Evolutionary conservation across 2,113 vertebrate species (phyloP).

Genomic region (Equus przewalskii): DNA sequence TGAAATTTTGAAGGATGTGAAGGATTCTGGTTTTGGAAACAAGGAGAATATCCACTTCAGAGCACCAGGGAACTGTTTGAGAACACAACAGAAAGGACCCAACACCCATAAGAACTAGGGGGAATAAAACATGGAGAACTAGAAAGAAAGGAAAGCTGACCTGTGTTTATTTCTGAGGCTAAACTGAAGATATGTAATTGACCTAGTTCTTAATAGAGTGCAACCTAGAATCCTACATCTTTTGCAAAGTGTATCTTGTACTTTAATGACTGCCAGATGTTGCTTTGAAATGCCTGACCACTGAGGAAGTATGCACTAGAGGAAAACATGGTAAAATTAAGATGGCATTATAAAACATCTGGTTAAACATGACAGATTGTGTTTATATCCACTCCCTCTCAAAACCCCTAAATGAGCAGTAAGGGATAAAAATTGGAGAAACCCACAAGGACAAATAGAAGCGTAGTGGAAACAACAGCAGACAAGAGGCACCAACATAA

Average conservation of each 20-base stretch:
- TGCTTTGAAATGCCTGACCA: slow-evolving; percentile 36
- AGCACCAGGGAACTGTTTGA: background rate
- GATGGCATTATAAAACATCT: background rate
- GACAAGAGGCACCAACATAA: background rate
- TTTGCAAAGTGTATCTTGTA: background rate
- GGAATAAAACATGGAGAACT: background rate
- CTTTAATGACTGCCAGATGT: slow-evolving; percentile 49
- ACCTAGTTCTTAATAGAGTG: slow-evolving; percentile 14
- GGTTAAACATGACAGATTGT: background rate
- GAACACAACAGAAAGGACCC: background rate
- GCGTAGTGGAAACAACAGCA: background rate
- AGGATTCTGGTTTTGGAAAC: background rate
- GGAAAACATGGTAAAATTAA: background rate
- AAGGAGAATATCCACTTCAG: background rate
- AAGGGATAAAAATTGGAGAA: slow-evolving; percentile 17
- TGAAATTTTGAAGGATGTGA: slow-evolving; percentile 1
- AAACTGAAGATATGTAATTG: background rate
- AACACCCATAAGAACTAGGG: background rate
- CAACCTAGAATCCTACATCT: slow-evolving; percentile 27
- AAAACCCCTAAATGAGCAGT: background rate
- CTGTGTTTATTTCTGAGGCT: slow-evolving; percentile 29
- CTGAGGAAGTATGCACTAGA: background rate
- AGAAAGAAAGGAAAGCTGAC: background rate
- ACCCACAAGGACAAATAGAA: background rate
- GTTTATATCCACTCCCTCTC: slow-evolving; percentile 1